These are phyloP conservation scores for Calypte anna DNA, from an alignment of 2,113 vertebrate genomes.

Conservation along the genomic window DNA sequence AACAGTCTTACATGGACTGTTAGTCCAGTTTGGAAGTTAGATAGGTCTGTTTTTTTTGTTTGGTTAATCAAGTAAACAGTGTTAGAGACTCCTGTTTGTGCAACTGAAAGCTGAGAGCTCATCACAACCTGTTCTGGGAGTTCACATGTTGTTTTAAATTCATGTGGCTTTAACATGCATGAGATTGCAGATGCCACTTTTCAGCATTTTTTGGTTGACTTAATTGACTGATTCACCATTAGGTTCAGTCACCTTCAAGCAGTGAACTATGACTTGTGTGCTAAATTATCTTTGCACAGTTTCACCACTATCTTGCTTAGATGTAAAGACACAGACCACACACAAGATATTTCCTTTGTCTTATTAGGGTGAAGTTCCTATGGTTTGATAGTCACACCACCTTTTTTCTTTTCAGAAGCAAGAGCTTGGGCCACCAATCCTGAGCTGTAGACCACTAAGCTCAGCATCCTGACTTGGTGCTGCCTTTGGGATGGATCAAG, in stretches of 20 bases:
- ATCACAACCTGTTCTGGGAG: background rate
- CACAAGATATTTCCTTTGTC: background rate
- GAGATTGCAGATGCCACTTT: background rate
- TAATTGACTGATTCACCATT: background rate
- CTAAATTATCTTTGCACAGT: background rate
- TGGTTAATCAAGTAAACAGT: background rate
- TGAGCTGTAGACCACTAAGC: background rate
- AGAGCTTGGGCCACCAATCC: background rate
- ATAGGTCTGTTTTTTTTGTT: background rate
- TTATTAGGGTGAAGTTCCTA: background rate
- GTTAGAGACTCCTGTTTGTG: background rate
- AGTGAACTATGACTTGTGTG: accelerated
- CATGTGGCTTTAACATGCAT: background rate
- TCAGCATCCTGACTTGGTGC: background rate
- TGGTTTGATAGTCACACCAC: background rate
- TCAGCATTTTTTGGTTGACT: background rate
- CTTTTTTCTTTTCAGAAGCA: background rate
- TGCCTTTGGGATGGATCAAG: background rate
- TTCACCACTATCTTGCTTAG: background rate
- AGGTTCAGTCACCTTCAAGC: background rate
- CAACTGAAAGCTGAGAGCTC: background rate
- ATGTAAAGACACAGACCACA: background rate
- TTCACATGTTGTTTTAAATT: background rate
- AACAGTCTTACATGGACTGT: background rate
- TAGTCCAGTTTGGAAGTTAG: background rate